Evolutionary conservation across 2,797 vertebrate species (phyloP).

Genomic region (Gorsachius magnificus): DNA sequence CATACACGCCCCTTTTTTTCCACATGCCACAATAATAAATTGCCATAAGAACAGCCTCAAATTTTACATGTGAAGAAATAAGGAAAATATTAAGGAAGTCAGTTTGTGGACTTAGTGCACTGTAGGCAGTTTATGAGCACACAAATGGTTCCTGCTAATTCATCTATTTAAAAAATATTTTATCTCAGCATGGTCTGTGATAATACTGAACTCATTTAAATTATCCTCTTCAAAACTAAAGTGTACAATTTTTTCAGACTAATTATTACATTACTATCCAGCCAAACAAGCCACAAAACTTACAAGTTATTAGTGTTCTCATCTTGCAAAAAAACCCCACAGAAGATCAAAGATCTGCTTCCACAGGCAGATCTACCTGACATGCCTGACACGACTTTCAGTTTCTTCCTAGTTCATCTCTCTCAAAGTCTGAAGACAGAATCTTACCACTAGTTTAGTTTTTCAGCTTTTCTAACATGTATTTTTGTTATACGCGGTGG

Average conservation of each 20-base stretch:
- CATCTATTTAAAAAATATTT: not conserved
- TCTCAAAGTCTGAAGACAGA: not conserved
- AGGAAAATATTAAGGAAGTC: not conserved
- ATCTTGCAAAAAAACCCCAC: not conserved
- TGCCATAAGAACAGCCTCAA: not conserved
- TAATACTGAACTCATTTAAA: not conserved
- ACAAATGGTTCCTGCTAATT: not conserved
- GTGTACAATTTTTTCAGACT: not conserved
- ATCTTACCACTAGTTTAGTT: not conserved
- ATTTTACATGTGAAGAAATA: not conserved
- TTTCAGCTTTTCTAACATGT: not conserved
- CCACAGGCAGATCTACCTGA: not conserved
- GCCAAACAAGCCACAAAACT: not conserved
- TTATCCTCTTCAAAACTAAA: not conserved
- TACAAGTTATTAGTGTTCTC: not conserved
- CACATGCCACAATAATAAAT: not conserved
- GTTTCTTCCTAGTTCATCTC: not conserved
- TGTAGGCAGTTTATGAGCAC: not conserved
- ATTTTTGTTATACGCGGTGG: not conserved
- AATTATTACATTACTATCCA: not conserved
- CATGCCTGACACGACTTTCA: not conserved
- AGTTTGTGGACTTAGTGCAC: not conserved
- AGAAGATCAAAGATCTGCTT: not conserved
- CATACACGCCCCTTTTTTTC: fast-evolving
- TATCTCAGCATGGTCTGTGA: not conserved